A percentile compares a stretch with the other conserved stretches of the same genome.
These are phyloP conservation scores for Drosophila affinis DNA, from an alignment of 2,888 invertebrate genomes.

Conservation along the genomic window DNA sequence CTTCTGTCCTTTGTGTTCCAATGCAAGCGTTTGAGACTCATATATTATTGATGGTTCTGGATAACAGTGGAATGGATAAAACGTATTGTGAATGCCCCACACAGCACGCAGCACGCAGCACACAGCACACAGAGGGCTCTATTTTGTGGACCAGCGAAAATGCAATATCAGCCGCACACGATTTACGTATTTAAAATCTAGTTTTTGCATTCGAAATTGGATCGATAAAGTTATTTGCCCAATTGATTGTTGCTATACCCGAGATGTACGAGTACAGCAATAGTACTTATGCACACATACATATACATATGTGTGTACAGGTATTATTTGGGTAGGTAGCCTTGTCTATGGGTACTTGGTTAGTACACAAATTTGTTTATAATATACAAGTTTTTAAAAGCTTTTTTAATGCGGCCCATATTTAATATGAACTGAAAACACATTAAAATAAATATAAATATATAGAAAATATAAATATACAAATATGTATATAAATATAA, in stretches of 20 bases:
- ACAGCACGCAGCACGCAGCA: background rate
- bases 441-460: too few relatives aligned
- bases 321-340: background rate
- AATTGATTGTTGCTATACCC: background rate
- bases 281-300: too few relatives aligned
- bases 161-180: constrained; percentile 3
- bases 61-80: constrained; percentile 27
- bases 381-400: too few relatives aligned
- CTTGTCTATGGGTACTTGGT: background rate
- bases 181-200: constrained; percentile 1
- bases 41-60: constrained; percentile 53
- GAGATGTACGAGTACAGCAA: too few relatives aligned
- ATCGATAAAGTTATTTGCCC: background rate
- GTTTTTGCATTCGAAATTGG: background rate
- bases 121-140: constrained; percentile 2
- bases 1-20: constrained; percentile 33
- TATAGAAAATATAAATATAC: too few relatives aligned
- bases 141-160: constrained; percentile 7
- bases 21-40: constrained; percentile 49
- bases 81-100: background rate
- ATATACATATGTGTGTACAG: too few relatives aligned
- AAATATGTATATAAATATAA: too few relatives aligned
- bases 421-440: too few relatives aligned
- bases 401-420: too few relatives aligned
- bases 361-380: background rate